A percentile compares a stretch with the other conserved stretches of the same genome.
phyloP scores from a whole-genome alignment of 2,113 vertebrate genomes.

The Crotalus helleri region DNA sequence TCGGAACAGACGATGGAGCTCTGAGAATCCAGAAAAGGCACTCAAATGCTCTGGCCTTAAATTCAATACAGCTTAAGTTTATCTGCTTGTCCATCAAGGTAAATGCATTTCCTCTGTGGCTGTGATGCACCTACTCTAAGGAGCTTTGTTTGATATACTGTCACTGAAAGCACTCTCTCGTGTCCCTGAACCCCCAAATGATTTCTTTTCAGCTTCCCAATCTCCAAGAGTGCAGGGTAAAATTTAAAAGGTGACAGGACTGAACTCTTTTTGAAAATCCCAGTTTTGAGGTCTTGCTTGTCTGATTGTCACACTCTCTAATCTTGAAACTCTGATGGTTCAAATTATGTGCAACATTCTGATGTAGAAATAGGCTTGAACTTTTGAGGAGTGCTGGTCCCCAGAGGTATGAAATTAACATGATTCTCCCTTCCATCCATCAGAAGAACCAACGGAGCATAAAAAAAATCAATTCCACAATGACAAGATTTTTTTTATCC shows the following conservation, averaged over 20 bases:
- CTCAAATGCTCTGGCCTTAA: neutral
- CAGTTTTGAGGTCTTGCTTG: neutral
- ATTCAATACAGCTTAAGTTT: neutral
- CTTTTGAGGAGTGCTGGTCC: neutral
- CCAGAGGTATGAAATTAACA: neutral
- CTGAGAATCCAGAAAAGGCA: neutral
- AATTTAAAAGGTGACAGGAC: neutral
- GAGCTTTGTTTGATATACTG: neutral
- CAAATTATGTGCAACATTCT: neutral
- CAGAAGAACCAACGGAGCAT: neutral
- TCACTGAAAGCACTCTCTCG: neutral
- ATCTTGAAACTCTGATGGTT: neutral
- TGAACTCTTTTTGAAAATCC: neutral
- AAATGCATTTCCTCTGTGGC: neutral
- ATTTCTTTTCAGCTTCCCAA: neutral
- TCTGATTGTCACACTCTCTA: neutral
- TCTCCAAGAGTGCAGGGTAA: neutral
- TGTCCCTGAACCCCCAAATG: neutral
- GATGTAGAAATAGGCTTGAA: neutral
- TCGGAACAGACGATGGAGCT: neutral
- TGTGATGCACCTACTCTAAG: neutral
- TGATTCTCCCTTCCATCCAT: neutral
- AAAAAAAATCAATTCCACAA: neutral
- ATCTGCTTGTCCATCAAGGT: neutral
- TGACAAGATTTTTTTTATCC: neutral